Conservation (phyloP, 2,888 invertebrate species). For the Laspeyria flexula region DNA sequence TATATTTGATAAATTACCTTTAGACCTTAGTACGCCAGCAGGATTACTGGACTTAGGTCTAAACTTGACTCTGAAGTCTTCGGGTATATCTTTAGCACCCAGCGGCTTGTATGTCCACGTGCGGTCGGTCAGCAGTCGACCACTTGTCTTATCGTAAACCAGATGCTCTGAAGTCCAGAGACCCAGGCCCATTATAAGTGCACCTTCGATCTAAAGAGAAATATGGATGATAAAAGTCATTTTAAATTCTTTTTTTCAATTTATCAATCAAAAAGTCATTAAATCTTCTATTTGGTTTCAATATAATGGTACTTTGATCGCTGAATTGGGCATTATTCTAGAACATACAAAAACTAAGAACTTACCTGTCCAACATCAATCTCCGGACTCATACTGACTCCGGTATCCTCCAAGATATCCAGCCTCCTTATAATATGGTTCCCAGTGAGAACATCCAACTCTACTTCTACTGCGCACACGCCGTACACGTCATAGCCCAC, state of each 20-base stretch:
- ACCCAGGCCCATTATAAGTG: constrained; percentile 90
- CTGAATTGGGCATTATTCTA: no score
- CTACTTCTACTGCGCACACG: constrained; percentile 87
- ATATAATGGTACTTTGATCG: no score
- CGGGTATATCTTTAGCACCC: constrained; percentile 89
- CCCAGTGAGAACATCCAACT: constrained; percentile 90
- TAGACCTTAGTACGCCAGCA: constrained; percentile 88
- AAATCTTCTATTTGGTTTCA: no score
- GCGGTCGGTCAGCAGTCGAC: constrained; percentile 88
- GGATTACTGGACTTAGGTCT: constrained; percentile 87
- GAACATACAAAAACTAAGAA: no score
- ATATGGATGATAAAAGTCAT: background rate
- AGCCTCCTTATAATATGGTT: constrained; percentile 85
- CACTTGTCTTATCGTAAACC: constrained; percentile 83
- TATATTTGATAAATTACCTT: no score
- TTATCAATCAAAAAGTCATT: no score
- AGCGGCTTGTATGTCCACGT: constrained; percentile 92
- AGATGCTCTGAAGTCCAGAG: constrained; percentile 90
- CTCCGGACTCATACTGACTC: constrained; percentile 88
- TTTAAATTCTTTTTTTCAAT: no score
- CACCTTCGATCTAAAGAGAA: constrained; percentile 87
- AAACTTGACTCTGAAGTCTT: constrained; percentile 88
- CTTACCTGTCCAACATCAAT: constrained; percentile 89
- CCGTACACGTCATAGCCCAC: constrained; percentile 86
- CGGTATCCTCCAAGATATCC: constrained; percentile 89